Percentiles rank a stretch among this genome's conserved stretches.
phyloP scores from a whole-genome alignment of 2,113 vertebrate genomes.

The Syrmaticus mikado region DNA sequence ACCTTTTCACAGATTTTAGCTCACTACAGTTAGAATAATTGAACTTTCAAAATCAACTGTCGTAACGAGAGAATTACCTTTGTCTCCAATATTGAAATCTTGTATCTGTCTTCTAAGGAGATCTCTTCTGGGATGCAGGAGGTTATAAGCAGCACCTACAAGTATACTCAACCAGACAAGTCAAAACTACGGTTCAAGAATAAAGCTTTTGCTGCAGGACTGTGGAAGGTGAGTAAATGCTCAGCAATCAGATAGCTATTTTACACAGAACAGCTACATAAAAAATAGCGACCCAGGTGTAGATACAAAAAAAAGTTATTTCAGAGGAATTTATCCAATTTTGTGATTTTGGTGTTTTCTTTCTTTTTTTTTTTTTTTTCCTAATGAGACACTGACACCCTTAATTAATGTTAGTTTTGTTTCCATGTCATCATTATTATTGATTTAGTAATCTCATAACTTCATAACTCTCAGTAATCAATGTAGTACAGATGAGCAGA shows the following conservation, averaged over 20 bases:
- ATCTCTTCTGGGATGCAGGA: background rate
- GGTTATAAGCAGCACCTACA: background rate
- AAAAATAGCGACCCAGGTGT: background rate
- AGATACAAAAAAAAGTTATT: background rate
- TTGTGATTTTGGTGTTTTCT: background rate
- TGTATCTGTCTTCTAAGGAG: background rate
- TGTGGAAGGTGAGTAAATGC: background rate
- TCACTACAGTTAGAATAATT: background rate
- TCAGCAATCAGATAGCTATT: background rate
- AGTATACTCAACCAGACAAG: background rate
- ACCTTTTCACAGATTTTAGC: background rate
- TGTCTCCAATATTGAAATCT: background rate
- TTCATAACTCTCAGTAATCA: background rate
- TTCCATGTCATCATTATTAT: background rate
- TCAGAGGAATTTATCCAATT: background rate
- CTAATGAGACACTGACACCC: background rate
- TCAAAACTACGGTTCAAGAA: background rate
- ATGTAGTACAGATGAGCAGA: background rate
- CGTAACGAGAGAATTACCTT: background rate
- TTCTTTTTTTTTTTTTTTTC: background rate
- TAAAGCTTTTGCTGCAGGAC: background rate
- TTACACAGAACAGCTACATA: background rate
- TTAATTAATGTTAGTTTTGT: accelerated
- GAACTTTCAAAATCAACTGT: background rate
- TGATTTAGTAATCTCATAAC: background rate